Evolutionary conservation across 2,888 invertebrate genomes (phyloP).

Genomic region (Polydrusus pterygomalis): DNA sequence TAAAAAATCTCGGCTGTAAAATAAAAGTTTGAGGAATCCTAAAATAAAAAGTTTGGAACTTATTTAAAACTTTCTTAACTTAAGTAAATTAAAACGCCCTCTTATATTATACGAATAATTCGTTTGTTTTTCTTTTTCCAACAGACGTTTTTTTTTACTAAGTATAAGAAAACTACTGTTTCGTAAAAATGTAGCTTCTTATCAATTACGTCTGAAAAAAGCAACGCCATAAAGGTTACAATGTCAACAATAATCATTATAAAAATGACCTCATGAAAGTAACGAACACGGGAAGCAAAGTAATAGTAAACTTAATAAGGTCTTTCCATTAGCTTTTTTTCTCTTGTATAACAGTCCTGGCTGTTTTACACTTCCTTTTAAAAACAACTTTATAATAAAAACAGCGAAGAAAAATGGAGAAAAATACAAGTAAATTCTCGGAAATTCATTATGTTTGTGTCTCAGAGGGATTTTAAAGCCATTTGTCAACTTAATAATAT

Average conservation of each 20-base stretch:
- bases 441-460: conserved; percentile 30
- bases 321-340: conserved; percentile 22
- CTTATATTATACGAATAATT: too few relatives aligned
- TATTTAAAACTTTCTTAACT: too few relatives aligned
- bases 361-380: conserved; percentile 25
- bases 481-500: conserved; percentile 27
- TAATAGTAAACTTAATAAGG: conserved; percentile 20
- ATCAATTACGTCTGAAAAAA: too few relatives aligned
- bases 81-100: too few relatives aligned
- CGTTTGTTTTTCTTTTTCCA: too few relatives aligned
- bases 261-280: conserved; percentile 7
- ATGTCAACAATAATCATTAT: not conserved
- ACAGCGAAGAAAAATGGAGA: conserved; percentile 6
- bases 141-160: too few relatives aligned
- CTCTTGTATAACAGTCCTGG: not conserved
- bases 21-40: too few relatives aligned
- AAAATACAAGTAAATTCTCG: conserved; percentile 25
- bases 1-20: too few relatives aligned
- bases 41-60: too few relatives aligned
- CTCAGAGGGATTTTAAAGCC: conserved; percentile 10
- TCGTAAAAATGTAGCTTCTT: too few relatives aligned
- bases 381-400: conserved; percentile 16
- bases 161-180: too few relatives aligned
- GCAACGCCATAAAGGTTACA: not conserved
- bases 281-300: not conserved